Evolutionary conservation across 2,888 invertebrate species (phyloP).

Genomic region (Eristalis tenax): DNA sequence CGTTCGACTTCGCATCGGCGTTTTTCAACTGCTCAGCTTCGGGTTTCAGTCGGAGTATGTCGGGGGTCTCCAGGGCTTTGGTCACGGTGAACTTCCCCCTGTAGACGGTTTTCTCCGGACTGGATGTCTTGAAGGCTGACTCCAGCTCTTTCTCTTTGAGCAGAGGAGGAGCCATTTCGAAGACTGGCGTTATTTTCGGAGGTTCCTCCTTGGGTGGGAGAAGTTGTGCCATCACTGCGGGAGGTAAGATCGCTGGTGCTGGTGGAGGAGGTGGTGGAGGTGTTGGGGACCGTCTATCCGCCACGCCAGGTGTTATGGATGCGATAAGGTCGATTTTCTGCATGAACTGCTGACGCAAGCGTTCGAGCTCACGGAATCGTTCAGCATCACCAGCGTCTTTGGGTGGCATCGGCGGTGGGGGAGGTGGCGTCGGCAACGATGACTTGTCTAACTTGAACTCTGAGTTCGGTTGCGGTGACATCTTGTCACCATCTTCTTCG

Average conservation of each 20-base stretch:
- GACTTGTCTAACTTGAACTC: conserved; percentile 31
- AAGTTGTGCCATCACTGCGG: conserved; percentile 77
- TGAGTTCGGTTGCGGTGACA: conserved; percentile 73
- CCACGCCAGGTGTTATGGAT: conserved; percentile 74
- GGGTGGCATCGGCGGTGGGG: conserved; percentile 77
- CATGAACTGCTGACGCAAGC: conserved; percentile 79
- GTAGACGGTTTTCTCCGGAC: conserved; percentile 78
- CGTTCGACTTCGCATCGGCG: conserved; percentile 78
- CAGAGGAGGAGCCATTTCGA: not conserved
- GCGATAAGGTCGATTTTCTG: conserved; percentile 80
- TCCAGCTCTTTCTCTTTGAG: not conserved
- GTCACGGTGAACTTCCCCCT: conserved; percentile 83
- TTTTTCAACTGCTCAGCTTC: conserved; percentile 78
- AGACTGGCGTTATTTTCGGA: not conserved
- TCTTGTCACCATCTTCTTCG: conserved; percentile 85
- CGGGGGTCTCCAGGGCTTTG: conserved; percentile 80
- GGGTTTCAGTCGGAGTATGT: conserved; percentile 74
- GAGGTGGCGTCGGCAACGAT: conserved; percentile 72
- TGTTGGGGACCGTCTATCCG: conserved; percentile 69
- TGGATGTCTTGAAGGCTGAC: conserved; percentile 73
- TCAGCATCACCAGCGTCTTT: conserved; percentile 77
- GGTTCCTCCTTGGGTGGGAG: conserved; percentile 73
- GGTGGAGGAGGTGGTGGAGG: conserved; percentile 80
- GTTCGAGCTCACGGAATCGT: conserved; percentile 78
- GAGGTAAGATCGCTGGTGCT: conserved; percentile 75